Evolutionary conservation across 1,140 invertebrate genomes (phyloP).

Genomic region (Drosophila truncata): DNA sequence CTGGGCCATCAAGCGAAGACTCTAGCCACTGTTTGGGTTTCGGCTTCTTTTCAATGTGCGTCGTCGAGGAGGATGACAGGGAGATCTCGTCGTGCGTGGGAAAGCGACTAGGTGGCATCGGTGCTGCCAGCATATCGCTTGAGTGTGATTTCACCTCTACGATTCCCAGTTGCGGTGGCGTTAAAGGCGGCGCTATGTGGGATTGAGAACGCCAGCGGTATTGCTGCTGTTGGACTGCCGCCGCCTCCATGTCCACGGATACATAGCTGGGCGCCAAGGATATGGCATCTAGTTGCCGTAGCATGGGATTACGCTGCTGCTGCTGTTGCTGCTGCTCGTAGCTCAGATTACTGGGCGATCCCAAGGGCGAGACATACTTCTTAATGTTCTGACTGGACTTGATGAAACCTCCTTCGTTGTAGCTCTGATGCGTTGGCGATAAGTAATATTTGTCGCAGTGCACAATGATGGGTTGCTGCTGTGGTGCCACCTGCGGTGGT

Average conservation of each 20-base stretch:
- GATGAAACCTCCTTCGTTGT: constrained; percentile 80
- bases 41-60: constrained; percentile 66
- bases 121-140: constrained; percentile 76
- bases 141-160: constrained; percentile 67
- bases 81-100: constrained; percentile 75
- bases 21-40: constrained; percentile 86
- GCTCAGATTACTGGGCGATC: constrained; percentile 65
- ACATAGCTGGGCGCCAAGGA: constrained; percentile 78
- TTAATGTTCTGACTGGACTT: constrained; percentile 84
- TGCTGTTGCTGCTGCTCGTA: constrained; percentile 55
- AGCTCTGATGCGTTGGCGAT: constrained; percentile 80
- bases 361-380: constrained; percentile 75
- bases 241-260: constrained; percentile 67
- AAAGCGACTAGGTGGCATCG: constrained; percentile 52
- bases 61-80: constrained; percentile 68
- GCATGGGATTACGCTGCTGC: constrained; percentile 44
- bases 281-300: constrained; percentile 72
- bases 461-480: constrained; percentile 77
- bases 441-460: constrained; percentile 83
- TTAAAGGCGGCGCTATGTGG: constrained; percentile 70
- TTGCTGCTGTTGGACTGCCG: constrained; percentile 50
- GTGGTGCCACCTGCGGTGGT: constrained; percentile 70
- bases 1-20: constrained; percentile 86
- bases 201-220: constrained; percentile 79
- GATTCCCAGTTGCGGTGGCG: constrained; percentile 58